Conservation (phyloP, 2,113 vertebrate genomes). For the Anoplopoma fimbria region DNA sequence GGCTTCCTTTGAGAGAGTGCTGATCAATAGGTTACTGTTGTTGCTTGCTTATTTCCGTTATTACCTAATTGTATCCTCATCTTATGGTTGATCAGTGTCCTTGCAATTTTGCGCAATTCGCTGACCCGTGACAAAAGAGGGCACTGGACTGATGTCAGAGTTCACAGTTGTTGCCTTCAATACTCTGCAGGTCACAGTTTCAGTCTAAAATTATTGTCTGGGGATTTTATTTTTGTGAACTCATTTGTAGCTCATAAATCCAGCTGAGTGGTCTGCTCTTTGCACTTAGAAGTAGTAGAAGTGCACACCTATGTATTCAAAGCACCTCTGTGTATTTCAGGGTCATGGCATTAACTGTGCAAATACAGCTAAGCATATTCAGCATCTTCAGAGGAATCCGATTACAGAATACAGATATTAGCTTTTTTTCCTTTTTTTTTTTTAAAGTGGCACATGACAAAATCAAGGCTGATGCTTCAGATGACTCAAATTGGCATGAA, state of each 20-base stretch:
- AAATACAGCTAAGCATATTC: slow-evolving; percentile 5
- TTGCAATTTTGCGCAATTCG: neutral
- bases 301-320: slow-evolving; percentile 10
- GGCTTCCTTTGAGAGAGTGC: slow-evolving; percentile 2
- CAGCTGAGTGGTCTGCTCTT: slow-evolving; percentile 12
- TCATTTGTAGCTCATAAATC: neutral
- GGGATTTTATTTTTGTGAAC: slow-evolving; percentile 9
- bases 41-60: neutral
- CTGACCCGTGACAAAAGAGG: slow-evolving; percentile 1
- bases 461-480: slow-evolving; percentile 7
- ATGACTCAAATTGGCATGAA: slow-evolving; percentile 6
- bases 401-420: neutral
- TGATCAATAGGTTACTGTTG: slow-evolving; percentile 29
- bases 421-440: neutral
- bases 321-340: neutral
- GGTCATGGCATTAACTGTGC: neutral
- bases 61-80: slow-evolving; percentile 24
- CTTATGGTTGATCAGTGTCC: neutral
- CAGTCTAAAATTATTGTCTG: neutral
- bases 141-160: slow-evolving; percentile 18
- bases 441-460: neutral
- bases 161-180: slow-evolving; percentile 3
- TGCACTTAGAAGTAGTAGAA: slow-evolving; percentile 30
- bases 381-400: slow-evolving; percentile 18
- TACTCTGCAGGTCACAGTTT: slow-evolving; percentile 27